Percentiles rank a stretch among this genome's conserved stretches.
These are phyloP conservation scores for Meloidogyne exigua DNA, from an alignment of 1,140 invertebrate species.

Conservation along the genomic window DNA sequence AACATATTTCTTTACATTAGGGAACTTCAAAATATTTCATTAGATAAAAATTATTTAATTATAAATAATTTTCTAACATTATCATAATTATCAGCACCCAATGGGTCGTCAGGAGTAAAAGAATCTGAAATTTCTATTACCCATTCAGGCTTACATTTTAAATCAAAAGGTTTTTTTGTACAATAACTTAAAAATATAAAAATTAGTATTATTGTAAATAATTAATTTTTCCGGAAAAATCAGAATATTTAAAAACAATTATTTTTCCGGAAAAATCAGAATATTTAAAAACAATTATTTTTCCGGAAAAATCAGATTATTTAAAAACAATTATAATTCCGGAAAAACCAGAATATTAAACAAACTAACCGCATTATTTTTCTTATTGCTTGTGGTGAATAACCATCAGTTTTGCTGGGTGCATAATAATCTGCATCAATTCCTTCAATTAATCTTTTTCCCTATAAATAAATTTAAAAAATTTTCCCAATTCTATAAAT, in stretches of 20 bases:
- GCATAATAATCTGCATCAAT: conserved; percentile 25
- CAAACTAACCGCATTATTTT: conserved; percentile 27
- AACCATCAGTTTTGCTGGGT: conserved; percentile 15
- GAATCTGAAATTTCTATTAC: neutral
- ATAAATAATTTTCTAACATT: neutral
- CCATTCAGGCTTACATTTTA: neutral
- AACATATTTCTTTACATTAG: neutral
- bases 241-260: no score
- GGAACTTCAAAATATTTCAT: neutral
- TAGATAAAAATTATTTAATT: neutral
- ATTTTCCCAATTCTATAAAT: neutral
- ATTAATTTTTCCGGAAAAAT: no score
- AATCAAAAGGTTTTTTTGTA: neutral
- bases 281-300: neutral
- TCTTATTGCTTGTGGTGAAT: conserved; percentile 37
- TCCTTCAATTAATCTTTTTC: conserved; percentile 21
- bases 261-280: no score
- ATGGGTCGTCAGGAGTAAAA: neutral
- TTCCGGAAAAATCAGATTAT: no score
- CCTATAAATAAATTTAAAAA: neutral
- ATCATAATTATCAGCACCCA: neutral
- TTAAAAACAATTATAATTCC: no score
- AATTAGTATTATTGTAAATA: no score
- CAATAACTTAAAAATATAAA: conserved; percentile 11
- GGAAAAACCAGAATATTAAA: neutral